Conservation (phyloP, 2,797 vertebrate genomes). For the Phrynocephalus vlangalii region DNA sequence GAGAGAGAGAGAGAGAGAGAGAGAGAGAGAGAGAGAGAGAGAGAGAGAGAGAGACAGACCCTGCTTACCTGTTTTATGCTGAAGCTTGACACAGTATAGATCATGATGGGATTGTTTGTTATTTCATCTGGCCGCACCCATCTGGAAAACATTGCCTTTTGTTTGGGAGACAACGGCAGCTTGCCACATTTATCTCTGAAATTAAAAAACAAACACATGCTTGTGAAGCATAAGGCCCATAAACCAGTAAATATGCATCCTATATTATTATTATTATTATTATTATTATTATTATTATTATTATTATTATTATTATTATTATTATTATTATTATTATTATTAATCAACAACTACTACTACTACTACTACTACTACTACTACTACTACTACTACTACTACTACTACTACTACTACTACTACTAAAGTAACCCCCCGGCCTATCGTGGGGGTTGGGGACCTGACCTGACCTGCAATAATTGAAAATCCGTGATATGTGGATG, state of each 20-base stretch:
- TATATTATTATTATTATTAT: background rate
- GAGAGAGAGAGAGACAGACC: background rate
- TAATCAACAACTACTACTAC: too few species aligned
- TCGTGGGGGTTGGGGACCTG: too few species aligned
- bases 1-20: background rate
- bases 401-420: too few species aligned
- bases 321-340: too few species aligned
- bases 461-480: too few species aligned
- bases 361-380: too few species aligned
- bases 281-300: too few species aligned
- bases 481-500: too few species aligned
- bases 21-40: too few species aligned
- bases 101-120: conserved; percentile 95
- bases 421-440: too few species aligned
- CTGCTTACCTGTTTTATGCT: conserved; percentile 96
- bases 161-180: conserved; percentile 94
- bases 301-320: too few species aligned
- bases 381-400: too few species aligned
- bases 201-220: conserved; percentile 29
- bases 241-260: background rate
- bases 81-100: conserved; percentile 98
- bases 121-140: conserved; percentile 97
- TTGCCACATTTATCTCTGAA: conserved; percentile 92
- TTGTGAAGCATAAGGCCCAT: conserved; percentile 17
- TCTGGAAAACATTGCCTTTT: conserved; percentile 93